Conservation (phyloP, 2,797 vertebrate genomes). For the Paratrypauchen microcephalus region DNA sequence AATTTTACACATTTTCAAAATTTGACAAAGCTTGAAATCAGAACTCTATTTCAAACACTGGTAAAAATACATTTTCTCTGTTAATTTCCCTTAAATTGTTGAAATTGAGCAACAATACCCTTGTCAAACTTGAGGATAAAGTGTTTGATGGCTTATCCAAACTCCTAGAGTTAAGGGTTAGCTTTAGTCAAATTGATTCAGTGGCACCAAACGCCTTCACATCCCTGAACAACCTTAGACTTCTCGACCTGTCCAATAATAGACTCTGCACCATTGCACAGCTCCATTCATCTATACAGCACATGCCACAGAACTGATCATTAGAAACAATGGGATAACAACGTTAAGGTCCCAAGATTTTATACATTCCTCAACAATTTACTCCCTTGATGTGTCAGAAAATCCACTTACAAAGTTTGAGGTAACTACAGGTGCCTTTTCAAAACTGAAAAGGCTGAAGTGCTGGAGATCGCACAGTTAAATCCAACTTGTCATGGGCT, state of each 20-base stretch:
- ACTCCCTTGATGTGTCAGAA: constrained; percentile 53
- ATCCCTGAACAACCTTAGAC: constrained; percentile 45
- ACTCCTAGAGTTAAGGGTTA: constrained; percentile 55
- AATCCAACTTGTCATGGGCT: constrained; percentile 31
- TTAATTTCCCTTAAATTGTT: constrained; percentile 54
- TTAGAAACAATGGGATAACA: constrained; percentile 42
- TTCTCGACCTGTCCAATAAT: constrained; percentile 67
- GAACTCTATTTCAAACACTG: constrained; percentile 55
- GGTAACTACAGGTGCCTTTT: constrained; percentile 59
- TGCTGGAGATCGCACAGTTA: constrained; percentile 19
- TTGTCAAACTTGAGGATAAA: constrained; percentile 38
- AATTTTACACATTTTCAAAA: constrained; percentile 53
- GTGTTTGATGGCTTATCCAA: constrained; percentile 64
- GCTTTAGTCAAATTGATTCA: constrained; percentile 39
- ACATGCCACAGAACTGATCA: constrained; percentile 43
- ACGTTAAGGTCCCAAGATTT: constrained; percentile 60
- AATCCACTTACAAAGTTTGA: constrained; percentile 58
- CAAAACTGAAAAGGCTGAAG: constrained; percentile 55
- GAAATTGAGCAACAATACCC: constrained; percentile 62
- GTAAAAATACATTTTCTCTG: constrained; percentile 40
- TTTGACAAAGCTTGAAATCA: constrained; percentile 48
- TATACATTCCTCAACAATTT: constrained; percentile 53
- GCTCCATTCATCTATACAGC: constrained; percentile 42
- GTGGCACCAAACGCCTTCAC: constrained; percentile 54
- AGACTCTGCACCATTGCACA: constrained; percentile 31